Percentiles rank a stretch among this genome's conserved stretches.
These are phyloP conservation scores for Brenthis hecate DNA, from an alignment of 2,888 invertebrate species.

Conservation along the genomic window DNA sequence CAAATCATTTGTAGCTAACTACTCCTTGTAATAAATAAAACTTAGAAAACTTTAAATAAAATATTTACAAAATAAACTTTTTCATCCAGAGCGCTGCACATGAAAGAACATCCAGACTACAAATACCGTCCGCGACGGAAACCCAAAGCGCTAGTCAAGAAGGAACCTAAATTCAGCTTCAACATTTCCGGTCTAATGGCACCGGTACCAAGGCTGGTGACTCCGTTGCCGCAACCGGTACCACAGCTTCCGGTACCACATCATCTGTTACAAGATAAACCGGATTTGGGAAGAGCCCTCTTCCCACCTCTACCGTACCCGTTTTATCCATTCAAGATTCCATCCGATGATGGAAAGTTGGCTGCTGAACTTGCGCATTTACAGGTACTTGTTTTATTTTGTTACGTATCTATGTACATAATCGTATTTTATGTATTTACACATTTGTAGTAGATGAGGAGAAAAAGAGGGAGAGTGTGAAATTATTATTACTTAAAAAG, in stretches of 20 bases:
- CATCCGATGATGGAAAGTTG: conserved; percentile 79
- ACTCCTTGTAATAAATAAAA: too few species aligned
- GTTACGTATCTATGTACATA: too few species aligned
- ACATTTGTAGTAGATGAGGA: background rate
- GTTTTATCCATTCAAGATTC: conserved; percentile 85
- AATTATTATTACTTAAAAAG: too few species aligned
- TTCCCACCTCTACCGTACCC: conserved; percentile 88
- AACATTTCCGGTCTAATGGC: conserved; percentile 85
- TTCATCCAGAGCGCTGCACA: conserved; percentile 90
- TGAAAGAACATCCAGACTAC: conserved; percentile 97
- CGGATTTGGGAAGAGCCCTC: conserved; percentile 85
- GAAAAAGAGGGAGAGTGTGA: too few species aligned
- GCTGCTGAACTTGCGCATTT: conserved; percentile 88
- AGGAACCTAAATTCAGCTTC: conserved; percentile 89
- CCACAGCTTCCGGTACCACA: conserved; percentile 73
- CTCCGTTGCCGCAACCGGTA: conserved; percentile 71
- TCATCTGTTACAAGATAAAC: conserved; percentile 81
- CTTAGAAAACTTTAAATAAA: too few species aligned
- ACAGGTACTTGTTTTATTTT: conserved; percentile 55
- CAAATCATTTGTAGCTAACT: too few species aligned
- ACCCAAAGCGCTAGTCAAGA: conserved; percentile 92
- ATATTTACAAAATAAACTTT: conserved; percentile 15
- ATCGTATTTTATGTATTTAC: too few species aligned
- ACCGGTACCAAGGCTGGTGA: conserved; percentile 77
- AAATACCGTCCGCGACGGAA: conserved; percentile 94